These are phyloP conservation scores for Callochromis pleurospilus DNA, from an alignment of 2,113 vertebrate genomes.

Conservation along the genomic window DNA sequence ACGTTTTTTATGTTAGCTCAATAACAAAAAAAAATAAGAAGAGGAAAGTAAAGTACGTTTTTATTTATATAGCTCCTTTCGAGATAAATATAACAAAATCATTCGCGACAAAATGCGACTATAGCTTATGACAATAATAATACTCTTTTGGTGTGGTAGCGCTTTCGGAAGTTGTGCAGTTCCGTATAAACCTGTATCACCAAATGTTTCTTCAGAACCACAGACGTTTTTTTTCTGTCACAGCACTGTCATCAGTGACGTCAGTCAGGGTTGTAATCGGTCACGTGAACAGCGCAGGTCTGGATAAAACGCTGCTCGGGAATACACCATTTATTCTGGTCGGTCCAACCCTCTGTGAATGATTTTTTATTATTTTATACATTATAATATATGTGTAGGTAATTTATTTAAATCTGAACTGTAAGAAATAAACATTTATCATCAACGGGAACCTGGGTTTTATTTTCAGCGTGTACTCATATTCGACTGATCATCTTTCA, in stretches of 20 bases:
- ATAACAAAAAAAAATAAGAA: not conserved
- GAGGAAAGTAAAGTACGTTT: not conserved
- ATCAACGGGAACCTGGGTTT: not conserved
- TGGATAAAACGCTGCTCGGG: conserved; percentile 58
- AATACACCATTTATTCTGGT: not conserved
- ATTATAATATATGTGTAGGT: not conserved
- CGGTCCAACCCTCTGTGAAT: not conserved
- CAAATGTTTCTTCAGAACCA: not conserved
- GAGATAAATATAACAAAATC: not conserved
- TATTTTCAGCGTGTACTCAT: not conserved
- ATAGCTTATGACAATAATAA: not conserved
- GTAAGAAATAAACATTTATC: not conserved
- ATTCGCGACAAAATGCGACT: not conserved
- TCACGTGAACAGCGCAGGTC: conserved; percentile 68
- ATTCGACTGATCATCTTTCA: conserved; percentile 10
- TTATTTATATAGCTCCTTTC: not conserved
- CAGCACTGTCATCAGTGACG: conserved; percentile 58
- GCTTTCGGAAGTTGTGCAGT: not conserved
- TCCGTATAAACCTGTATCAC: not conserved
- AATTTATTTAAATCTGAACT: not conserved
- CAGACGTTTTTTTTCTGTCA: conserved; percentile 1
- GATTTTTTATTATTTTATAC: not conserved
- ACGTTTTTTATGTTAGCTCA: not conserved
- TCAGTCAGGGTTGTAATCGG: conserved; percentile 54
- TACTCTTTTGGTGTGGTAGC: not conserved